Base-by-base conservation (phyloP, 2,113 vertebrate species). In the Forbesichthys papilliferus region DNA sequence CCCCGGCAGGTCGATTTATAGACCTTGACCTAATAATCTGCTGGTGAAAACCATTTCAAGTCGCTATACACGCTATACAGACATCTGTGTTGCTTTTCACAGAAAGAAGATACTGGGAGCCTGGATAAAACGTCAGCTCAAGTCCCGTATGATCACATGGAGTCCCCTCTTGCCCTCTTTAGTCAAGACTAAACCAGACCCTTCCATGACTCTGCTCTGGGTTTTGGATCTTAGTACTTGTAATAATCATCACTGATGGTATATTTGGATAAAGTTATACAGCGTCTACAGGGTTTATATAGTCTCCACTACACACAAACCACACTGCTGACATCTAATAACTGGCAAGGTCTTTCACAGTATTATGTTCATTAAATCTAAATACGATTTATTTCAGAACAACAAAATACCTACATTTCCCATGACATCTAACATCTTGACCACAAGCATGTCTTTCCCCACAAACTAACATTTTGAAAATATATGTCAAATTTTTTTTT, bases 261-360 rank as follows among this genome's bases (percentile, higher is more conserved):
- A 61, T 49, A 84, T 84, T 86, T 83, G 62, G 48, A 57, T 78
- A 79, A 87, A 62, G 10, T 16, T 66, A 56, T 10, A 18, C 27
- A 62, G 62, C 51, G 53, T 68, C 60, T 42, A 68, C 4, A 53
- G 0, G 66, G 16, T 68, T 83, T 74, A 84, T 80, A 68, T 86
- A 79, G 75, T 81, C 60, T 59, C 78, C 80, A 83, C 86, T 84
- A 87, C 14, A 68, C 79, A 82, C 74, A 83, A 71, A 74, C 65
- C 81, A 69, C 68, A 71, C 72, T 64, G 5, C 66, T 69, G 3
- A 47, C 4, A 12, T 51, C 63, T 77, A 64, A 75, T 75, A 85
- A 80, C 52, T 58, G 73, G 71, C 82, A 86, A 85, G 84, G 87
- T 75, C 81, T 55, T 77, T 78, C 72, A 68, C 77, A 78, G 83